These are phyloP conservation scores for Suillia variegata DNA, from an alignment of 2,888 invertebrate genomes.

Conservation along the genomic window DNA sequence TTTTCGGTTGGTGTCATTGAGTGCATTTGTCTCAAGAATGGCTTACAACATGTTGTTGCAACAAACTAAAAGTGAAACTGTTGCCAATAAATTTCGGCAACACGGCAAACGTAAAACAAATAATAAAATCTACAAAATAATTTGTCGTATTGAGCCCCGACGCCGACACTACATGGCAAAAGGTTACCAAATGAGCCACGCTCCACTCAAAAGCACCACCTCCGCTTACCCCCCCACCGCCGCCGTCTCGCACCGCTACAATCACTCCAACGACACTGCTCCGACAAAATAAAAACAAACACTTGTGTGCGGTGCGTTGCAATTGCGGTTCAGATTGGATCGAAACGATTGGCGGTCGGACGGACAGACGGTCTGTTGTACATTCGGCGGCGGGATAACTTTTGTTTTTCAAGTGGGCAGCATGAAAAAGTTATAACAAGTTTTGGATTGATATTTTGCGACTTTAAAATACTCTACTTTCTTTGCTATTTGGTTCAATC, in stretches of 20 bases:
- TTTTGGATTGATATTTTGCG: no score
- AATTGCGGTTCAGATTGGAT: no score
- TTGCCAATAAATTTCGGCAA: slow-evolving; percentile 28
- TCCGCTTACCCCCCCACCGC: neutral
- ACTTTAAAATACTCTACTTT: no score
- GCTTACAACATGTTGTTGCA: slow-evolving; percentile 15
- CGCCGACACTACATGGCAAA: slow-evolving; percentile 17
- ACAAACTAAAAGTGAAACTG: slow-evolving; percentile 31
- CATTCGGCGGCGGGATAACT: neutral
- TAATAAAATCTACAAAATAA: slow-evolving; percentile 21
- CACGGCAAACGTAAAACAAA: slow-evolving; percentile 18
- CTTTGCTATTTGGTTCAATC: no score
- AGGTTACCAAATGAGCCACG: slow-evolving; percentile 21
- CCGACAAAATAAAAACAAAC: neutral
- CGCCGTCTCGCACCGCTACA: no score
- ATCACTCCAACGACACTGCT: no score
- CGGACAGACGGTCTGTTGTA: no score
- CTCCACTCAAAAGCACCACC: neutral
- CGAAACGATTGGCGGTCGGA: neutral
- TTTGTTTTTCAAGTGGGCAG: neutral
- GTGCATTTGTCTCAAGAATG: slow-evolving; percentile 22
- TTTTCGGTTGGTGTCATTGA: slow-evolving; percentile 14
- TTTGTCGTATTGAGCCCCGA: slow-evolving; percentile 18
- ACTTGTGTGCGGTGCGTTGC: neutral
- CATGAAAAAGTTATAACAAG: neutral